Evolutionary conservation across 2,113 vertebrate genomes (phyloP).

Genomic region (Ictalurus punctatus): DNA sequence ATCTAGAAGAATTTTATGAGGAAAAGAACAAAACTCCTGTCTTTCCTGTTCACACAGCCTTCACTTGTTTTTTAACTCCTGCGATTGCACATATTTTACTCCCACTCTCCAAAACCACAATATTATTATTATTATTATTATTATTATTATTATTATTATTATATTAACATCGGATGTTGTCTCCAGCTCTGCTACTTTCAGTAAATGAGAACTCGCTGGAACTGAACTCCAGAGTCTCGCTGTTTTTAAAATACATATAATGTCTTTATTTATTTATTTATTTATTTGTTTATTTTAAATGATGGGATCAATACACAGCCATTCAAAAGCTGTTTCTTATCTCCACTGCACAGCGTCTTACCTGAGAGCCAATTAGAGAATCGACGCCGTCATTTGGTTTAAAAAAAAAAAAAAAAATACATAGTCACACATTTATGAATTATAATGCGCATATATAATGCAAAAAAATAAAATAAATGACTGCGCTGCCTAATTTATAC

Average conservation of each 20-base stretch:
- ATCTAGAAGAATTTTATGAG: background rate
- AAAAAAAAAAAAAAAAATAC: background rate
- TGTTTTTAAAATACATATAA: background rate
- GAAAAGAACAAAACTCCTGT: too few species aligned
- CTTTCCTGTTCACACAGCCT: background rate
- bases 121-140: background rate
- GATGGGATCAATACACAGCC: slow-evolving; percentile 25
- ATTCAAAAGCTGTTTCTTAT: slow-evolving; percentile 55
- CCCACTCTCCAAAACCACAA: too few species aligned
- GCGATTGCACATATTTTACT: background rate
- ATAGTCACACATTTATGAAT: too few species aligned
- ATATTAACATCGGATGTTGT: background rate
- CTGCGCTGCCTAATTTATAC: too few species aligned
- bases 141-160: background rate
- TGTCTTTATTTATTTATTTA: too few species aligned
- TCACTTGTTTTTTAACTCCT: background rate
- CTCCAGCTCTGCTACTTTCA: too few species aligned
- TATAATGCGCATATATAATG: background rate
- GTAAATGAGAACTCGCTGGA: too few species aligned
- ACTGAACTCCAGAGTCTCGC: background rate
- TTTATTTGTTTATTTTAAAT: background rate
- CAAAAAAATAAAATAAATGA: background rate
- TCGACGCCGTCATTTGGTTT: slow-evolving; percentile 52
- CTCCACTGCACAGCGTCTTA: slow-evolving; percentile 51
- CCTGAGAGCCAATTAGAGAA: slow-evolving; percentile 54